These are phyloP conservation scores for Hemithea aestivaria DNA, from an alignment of 2,888 invertebrate species.

Conservation along the genomic window DNA sequence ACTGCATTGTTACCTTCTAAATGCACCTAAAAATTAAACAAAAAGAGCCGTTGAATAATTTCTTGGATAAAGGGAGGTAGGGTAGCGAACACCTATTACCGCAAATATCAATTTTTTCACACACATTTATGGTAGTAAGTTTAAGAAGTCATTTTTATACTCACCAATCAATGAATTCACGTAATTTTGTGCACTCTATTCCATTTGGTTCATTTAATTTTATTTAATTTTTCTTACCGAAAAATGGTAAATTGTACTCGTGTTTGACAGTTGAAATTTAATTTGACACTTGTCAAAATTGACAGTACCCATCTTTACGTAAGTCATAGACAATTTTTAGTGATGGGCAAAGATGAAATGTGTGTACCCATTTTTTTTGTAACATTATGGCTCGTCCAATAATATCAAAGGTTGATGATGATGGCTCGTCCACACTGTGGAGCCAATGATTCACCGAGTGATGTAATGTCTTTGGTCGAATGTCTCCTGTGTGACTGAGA, in stretches of 20 bases:
- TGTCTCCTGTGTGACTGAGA: no score
- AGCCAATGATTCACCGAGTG: no score
- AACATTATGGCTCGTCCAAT: no score
- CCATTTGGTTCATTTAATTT: slow-evolving; percentile 19
- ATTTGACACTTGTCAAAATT: slow-evolving; percentile 5
- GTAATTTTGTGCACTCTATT: slow-evolving; percentile 8
- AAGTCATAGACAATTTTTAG: no score
- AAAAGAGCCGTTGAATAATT: background rate
- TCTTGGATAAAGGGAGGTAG: slow-evolving; percentile 6
- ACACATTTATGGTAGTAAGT: background rate
- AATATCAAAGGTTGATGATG: no score
- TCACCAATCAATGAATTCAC: slow-evolving; percentile 2
- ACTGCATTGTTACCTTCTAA: slow-evolving; percentile 50
- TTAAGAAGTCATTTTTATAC: background rate
- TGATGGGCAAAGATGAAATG: no score
- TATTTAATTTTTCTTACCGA: background rate
- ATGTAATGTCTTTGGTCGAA: no score
- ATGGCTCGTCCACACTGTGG: no score
- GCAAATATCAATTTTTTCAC: background rate
- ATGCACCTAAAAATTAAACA: slow-evolving; percentile 17
- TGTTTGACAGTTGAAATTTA: slow-evolving; percentile 7
- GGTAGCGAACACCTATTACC: background rate
- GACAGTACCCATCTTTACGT: no score
- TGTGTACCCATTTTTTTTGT: no score
- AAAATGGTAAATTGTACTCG: slow-evolving; percentile 3